Evolutionary conservation across 2,888 invertebrate species (phyloP).

Genomic region (Chymomyza caudatula): DNA sequence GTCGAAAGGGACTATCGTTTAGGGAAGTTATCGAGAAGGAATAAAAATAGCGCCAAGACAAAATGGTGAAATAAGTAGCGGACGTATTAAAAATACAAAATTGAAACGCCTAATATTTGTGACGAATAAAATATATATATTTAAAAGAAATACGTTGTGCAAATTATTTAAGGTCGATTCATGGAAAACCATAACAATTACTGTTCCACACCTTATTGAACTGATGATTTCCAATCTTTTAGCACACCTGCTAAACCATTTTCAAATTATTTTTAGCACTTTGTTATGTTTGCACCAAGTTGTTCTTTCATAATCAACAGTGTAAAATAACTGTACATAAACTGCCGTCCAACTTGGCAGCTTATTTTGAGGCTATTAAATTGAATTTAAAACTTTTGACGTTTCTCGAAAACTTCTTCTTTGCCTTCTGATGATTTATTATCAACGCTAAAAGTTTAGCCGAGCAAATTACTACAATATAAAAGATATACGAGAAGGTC

Average conservation of each 20-base stretch:
- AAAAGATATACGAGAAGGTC: conserved; percentile 22
- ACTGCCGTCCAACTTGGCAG: conserved; percentile 4
- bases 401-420: conserved; percentile 30
- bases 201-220: no score
- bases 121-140: no score
- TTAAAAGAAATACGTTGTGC: no score
- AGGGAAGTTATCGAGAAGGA: no score
- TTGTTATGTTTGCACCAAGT: not conserved
- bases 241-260: not conserved
- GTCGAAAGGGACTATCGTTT: no score
- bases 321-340: conserved; percentile 24
- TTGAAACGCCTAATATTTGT: no score
- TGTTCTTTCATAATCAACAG: conserved; percentile 31
- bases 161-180: no score
- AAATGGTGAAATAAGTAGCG: no score
- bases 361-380: conserved; percentile 51
- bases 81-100: no score
- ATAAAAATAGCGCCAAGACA: no score
- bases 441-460: conserved; percentile 47
- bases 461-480: conserved; percentile 43
- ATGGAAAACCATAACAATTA: no score
- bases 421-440: conserved; percentile 57
- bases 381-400: conserved; percentile 44
- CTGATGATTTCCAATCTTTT: no score
- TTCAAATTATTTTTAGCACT: conserved; percentile 6